A percentile compares a stretch with the other conserved stretches of the same genome.
Evolutionary conservation across 2,113 vertebrate genomes (phyloP).

Genomic region (Phocoena phocoena): DNA sequence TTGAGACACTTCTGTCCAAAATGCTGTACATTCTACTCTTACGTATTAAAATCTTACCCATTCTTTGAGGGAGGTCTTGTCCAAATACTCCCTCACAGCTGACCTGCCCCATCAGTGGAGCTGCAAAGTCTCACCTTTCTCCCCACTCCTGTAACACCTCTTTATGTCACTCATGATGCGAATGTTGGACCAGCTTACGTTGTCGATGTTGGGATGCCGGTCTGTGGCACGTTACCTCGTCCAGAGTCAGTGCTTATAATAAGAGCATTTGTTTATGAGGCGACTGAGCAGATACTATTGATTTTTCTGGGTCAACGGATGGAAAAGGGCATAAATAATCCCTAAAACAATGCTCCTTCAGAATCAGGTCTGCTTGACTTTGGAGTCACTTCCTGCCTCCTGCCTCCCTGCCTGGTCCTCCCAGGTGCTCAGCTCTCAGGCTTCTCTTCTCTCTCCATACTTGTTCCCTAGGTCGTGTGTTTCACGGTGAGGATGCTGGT

Average conservation of each 20-base stretch:
- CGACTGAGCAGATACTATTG: not conserved
- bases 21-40: not conserved
- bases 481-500: not conserved
- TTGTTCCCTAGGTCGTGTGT: not conserved
- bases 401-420: not conserved
- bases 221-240: not conserved
- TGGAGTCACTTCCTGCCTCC: not conserved
- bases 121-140: not conserved
- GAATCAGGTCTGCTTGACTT: not conserved
- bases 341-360: not conserved
- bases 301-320: not conserved
- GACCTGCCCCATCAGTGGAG: fast-evolving
- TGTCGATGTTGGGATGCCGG: not conserved
- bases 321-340: not conserved
- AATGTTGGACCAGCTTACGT: not conserved
- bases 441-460: not conserved
- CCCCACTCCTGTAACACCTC: fast-evolving
- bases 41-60: not conserved
- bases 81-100: fast-evolving
- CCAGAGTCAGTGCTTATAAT: not conserved
- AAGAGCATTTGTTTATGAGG: not conserved
- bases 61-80: not conserved
- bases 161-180: fast-evolving
- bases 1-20: not conserved
- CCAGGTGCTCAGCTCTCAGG: not conserved